Evolutionary conservation across 2,888 invertebrate species (phyloP).

Genomic region (Acrocyrtus sp.): DNA sequence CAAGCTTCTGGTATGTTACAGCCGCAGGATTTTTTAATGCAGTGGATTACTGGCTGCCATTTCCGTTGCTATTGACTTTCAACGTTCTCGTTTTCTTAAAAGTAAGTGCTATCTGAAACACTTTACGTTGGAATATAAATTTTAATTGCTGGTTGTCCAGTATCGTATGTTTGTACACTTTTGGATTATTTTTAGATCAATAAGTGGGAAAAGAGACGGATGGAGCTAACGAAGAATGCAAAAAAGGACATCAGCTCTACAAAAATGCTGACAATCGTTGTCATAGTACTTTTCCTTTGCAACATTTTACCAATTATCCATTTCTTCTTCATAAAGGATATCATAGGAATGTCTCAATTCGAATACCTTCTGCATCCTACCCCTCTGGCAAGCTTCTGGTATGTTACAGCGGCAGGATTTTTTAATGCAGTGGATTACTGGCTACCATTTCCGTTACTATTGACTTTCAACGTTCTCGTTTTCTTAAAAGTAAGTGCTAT

Average conservation of each 20-base stretch:
- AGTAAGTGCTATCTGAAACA: neutral
- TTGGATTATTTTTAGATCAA: neutral
- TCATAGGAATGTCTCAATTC: neutral
- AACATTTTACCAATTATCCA: neutral
- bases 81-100: neutral
- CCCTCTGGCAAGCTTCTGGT: neutral
- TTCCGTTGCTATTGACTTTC: neutral
- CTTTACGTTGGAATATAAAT: too few species aligned
- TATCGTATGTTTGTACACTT: neutral
- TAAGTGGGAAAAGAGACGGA: neutral
- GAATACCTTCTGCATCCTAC: neutral
- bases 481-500: neutral
- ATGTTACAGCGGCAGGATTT: neutral
- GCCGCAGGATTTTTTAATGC: neutral
- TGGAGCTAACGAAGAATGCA: too few species aligned
- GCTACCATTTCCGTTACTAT: neutral
- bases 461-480: neutral
- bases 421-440: slow-evolving; percentile 1
- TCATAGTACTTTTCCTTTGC: slow-evolving; percentile 1
- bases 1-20: neutral
- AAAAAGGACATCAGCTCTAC: neutral
- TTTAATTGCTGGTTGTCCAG: neutral
- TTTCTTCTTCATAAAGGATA: neutral
- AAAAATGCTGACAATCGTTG: slow-evolving; percentile 1
- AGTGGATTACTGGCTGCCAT: neutral